Base-by-base conservation (phyloP, 2,797 vertebrate species). In the Steatocranus sp. region DNA sequence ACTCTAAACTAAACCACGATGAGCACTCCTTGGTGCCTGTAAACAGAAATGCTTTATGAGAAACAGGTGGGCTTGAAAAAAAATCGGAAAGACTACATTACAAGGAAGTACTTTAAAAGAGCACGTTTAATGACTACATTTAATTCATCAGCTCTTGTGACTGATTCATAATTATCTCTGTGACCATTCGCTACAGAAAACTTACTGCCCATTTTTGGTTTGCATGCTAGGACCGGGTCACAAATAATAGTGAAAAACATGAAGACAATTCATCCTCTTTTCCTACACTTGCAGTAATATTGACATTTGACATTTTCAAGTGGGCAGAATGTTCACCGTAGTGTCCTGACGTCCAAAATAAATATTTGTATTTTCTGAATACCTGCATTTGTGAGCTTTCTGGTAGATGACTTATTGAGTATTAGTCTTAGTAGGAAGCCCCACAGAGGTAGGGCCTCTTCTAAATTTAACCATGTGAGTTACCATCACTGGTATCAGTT, bases 321-420 rank as follows among this genome's bases (percentile, higher is more conserved):
- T 79, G 84, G 7, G 8, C 38, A 73, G 79, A 82, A 63, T 88
- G 86, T 91, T 83, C 76, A 75, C 58, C 32, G 2, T 5, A 2
- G 73, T 76, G 75, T 84, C 74, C 84, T 49, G 51, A 81, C 41
- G 18, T 83, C 79, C 76, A 90, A 85, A 86, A 89, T 93, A 92
- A 93, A 95, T 93, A 93, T 93, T 94, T 93, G 89, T 87, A 18
- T 83, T 87, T 70, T 23, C 77, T 75, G 54, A 41, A 93, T 91
- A 88, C 92, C 91, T 93, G 90, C 76, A n/a, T 58, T 80, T 77
- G 78, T 41, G 61, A 79, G 9, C 58, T 84, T 76, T 81, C 38
- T 76, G 83, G 38, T 30, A 70, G 14, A 70, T 43, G 66, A 70
- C 38, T 46, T 46, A 43, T 46, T 70, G 23, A 46, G 6, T 46